Evolutionary conservation across 2,113 vertebrate genomes (phyloP).

Genomic region (Panurus biarmicus): DNA sequence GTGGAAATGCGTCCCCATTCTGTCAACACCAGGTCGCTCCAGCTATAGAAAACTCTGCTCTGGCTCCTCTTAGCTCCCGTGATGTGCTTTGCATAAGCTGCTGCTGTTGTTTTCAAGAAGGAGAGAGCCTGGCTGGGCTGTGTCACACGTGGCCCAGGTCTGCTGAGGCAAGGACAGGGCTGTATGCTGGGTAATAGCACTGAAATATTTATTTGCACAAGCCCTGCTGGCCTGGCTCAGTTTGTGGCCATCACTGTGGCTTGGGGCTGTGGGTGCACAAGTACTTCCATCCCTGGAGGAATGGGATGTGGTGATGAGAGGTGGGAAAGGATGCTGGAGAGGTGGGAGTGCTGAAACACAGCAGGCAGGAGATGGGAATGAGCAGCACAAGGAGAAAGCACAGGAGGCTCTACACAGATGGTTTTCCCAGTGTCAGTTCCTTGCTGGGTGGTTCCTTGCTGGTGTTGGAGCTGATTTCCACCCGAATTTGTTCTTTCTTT

Average conservation of each 20-base stretch:
- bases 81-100: slow-evolving; percentile 54
- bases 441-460: background rate
- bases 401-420: rapidly evolving
- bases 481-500: background rate
- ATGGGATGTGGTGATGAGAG: background rate
- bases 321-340: background rate
- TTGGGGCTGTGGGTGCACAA: background rate
- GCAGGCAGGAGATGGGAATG: background rate
- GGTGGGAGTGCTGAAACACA: background rate
- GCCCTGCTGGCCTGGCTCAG: rapidly evolving
- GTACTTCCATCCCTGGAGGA: background rate
- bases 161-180: background rate
- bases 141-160: background rate
- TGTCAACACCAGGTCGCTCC: slow-evolving; percentile 72
- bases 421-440: background rate
- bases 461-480: background rate
- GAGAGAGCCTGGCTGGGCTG: background rate
- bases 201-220: background rate
- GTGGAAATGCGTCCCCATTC: slow-evolving; percentile 73
- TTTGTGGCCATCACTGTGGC: rapidly evolving
- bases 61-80: slow-evolving; percentile 22
- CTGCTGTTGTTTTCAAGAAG: background rate
- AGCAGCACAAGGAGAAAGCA: background rate
- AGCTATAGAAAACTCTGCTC: slow-evolving; percentile 55
- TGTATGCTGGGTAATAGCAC: background rate